These are phyloP conservation scores for Naja naja DNA, from an alignment of 2,113 vertebrate genomes.

Conservation along the genomic window DNA sequence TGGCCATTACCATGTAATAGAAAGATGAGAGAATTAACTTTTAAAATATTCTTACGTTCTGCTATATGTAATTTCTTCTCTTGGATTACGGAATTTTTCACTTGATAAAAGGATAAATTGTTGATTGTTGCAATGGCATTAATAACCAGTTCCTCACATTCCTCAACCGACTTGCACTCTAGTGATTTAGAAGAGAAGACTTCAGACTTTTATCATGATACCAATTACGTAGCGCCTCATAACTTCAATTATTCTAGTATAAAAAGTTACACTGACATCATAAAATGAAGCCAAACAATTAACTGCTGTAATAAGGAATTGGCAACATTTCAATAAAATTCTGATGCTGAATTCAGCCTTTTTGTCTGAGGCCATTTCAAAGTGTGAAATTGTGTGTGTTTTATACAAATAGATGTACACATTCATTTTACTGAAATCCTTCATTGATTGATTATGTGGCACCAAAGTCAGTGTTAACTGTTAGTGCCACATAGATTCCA, in stretches of 20 bases:
- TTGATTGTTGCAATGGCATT: conserved; percentile 83
- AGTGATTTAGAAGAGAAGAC: conserved; percentile 31
- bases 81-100: conserved; percentile 73
- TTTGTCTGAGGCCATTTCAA: neutral
- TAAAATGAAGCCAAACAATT: neutral
- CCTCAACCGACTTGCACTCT: conserved; percentile 81
- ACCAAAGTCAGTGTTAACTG: neutral
- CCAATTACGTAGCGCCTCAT: neutral
- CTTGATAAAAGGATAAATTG: conserved; percentile 91
- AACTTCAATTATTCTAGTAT: neutral
- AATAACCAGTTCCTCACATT: conserved; percentile 86
- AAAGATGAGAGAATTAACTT: neutral
- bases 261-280: neutral
- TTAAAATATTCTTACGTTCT: conserved; percentile 75
- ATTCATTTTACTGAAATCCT: neutral
- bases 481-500: neutral
- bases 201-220: neutral
- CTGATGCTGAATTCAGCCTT: neutral
- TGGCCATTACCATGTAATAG: neutral
- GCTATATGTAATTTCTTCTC: conserved; percentile 74
- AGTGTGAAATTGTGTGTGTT: neutral
- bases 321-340: neutral
- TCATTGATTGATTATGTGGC: neutral
- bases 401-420: neutral
- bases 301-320: neutral